Evolutionary conservation across 2,888 invertebrate genomes (phyloP), one percentile per base, ranked within the genome.

Genomic region (Hoplodrina blanda): DNA sequence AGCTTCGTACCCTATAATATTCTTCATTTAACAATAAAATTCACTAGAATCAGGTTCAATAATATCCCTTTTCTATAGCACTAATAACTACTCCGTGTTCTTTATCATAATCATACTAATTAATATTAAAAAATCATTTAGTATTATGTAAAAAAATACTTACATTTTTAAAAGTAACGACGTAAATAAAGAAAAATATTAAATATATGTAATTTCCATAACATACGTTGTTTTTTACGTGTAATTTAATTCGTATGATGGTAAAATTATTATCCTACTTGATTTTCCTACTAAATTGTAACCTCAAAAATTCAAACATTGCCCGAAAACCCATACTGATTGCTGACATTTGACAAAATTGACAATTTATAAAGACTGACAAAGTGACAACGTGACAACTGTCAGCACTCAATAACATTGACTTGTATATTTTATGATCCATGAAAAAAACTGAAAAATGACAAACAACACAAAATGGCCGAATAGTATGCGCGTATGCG

Each of bases 211-310:
- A 44, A 19, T 54, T 49, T 62, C 56, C 70, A 76, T 57, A 74
- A 13, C 53, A 44, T 11, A 53, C 11, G 15, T 7, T 41, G 11
- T 44, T 57, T 54, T 33, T 44, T 17, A 33, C 49, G 20, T 55
- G 44, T 33, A 62, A 63, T 66, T 65, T 55, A 52, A 65, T 37
- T 59, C 13, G 20, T 41, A 63, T 49, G 11, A 33, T 6, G n/a
- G 55, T 53, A 17, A 78, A 53, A 73, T 67, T 60, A 73, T 59
- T 17, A 46, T 46, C 46, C 46, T 56, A 55, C 33, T 52, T 62
- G 55, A 67, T 73, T 79, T 78, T 76, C 63, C 20, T 30, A 55
- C 46, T 72, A 75, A 66, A 73, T 53, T 62, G 62, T 76, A 76
- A 76, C 76, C 76, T 76, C 74, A 63, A 66, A 59, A 44, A 49